Evolutionary conservation across 2,113 vertebrate genomes (phyloP), one percentile per base, ranked within the genome.

Genomic region (Gopherus flavomarginatus): DNA sequence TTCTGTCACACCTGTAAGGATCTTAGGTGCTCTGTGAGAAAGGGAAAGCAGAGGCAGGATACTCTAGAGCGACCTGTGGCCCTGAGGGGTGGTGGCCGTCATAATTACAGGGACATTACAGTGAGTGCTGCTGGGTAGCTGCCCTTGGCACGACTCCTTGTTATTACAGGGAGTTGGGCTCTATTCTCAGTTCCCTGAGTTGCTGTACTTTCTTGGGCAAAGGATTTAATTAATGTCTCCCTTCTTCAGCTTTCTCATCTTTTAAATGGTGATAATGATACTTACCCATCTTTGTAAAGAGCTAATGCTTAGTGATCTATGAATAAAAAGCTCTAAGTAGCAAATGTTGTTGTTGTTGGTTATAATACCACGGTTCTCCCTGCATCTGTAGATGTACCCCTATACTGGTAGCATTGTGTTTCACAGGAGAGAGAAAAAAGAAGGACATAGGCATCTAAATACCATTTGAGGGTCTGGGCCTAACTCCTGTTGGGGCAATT

Each of bases 241-340:
- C 16, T 38, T 31, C 27, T 52, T 90, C 59, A 80, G 90, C 85
- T 89, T 95, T 57, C 26, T 1, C 85, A 81, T 69, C 96, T 95
- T 97, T 85, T 94, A 72, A 96, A 85, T 35, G 22, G 92, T 54
- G 83, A 94, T 93, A 97, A 97, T 97, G 95, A 94, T 42, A 79
- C 92, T 94, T 97, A 96, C 95, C 94, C 95, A 81, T 81, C 92
- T 94, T 92, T 95, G 87, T 94, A 87, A 95, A 96, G 81, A 94
- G 62, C 77, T 89, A 97, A 85, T 77, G 13, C 90, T 95, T 95
- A 87, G 78, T 93, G 62, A 87, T 14, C 94, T 95, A 92, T 90
- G 81, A 87, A 94, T 96, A 92, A 96, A 95, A 91, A 53, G 38
- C 89, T 97, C 96, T 95, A 96, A 96, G 95, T 95, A 50, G 47